Conservation (phyloP, 2,113 vertebrate species). For the Heloderma charlesbogerti region DNA sequence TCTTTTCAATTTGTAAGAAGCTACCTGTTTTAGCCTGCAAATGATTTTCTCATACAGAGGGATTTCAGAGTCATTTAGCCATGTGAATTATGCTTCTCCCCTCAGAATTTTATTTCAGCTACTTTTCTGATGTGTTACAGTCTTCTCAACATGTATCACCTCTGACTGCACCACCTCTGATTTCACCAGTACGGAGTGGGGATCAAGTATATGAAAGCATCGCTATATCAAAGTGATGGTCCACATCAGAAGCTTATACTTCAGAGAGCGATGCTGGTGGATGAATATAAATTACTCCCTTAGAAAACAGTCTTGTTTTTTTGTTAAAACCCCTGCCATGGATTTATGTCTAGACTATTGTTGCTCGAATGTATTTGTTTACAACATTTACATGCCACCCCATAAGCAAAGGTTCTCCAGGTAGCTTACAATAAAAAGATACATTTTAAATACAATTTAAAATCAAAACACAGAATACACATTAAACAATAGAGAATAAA, state of each 20-base stretch:
- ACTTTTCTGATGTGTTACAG: neutral
- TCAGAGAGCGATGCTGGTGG: neutral
- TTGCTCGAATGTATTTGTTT: too few relatives aligned
- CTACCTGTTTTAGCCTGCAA: slow-evolving; percentile 40
- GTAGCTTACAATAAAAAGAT: too few relatives aligned
- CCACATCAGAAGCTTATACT: neutral
- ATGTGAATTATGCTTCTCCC: neutral
- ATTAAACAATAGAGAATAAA: too few relatives aligned
- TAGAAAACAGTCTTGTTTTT: neutral
- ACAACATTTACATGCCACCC: too few relatives aligned
- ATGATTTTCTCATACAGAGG: slow-evolving; percentile 30
- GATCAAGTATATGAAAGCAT: neutral
- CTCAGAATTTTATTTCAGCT: neutral
- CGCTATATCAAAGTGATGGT: neutral
- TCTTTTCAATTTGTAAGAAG: neutral
- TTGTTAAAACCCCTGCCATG: neutral
- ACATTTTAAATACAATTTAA: too few relatives aligned
- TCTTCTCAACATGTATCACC: neutral
- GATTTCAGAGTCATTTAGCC: neutral
- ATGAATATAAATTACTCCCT: too few relatives aligned
- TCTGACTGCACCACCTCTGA: neutral
- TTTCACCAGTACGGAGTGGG: neutral
- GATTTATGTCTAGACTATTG: neutral
- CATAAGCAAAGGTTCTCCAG: too few relatives aligned
- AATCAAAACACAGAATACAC: too few relatives aligned